Evolutionary conservation across 1,140 invertebrate genomes (phyloP).

Genomic region (Aphelenchoides besseyi): DNA sequence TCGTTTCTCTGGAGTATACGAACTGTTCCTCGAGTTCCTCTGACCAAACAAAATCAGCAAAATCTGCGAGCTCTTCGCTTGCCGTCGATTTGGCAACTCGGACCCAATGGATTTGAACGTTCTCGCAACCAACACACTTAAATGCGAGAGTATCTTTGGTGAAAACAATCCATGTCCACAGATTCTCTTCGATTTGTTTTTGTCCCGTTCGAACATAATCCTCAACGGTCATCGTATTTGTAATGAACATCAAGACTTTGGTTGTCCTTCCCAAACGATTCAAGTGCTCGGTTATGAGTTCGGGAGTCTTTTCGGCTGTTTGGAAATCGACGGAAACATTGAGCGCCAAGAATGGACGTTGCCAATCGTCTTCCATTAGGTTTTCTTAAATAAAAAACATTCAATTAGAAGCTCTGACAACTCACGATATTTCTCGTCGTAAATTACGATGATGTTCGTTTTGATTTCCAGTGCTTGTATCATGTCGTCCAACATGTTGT

Average conservation of each 20-base stretch:
- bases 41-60: slow-evolving; percentile 24
- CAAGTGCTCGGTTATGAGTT: slow-evolving; percentile 17
- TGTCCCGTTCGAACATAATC: slow-evolving; percentile 26
- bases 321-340: slow-evolving; percentile 27
- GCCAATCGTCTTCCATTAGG: slow-evolving; percentile 29
- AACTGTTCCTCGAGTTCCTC: slow-evolving; percentile 29
- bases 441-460: slow-evolving; percentile 43
- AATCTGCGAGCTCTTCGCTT: slow-evolving; percentile 30
- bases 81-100: slow-evolving; percentile 31
- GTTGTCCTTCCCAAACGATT: not conserved
- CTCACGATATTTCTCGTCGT: slow-evolving; percentile 53
- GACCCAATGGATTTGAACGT: slow-evolving; percentile 51
- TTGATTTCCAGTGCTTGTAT: slow-evolving; percentile 43
- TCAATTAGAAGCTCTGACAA: not conserved
- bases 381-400: slow-evolving; percentile 23
- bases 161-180: slow-evolving; percentile 39
- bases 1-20: not conserved
- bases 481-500: slow-evolving; percentile 45
- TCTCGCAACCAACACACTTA: slow-evolving; percentile 53
- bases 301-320: not conserved
- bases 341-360: slow-evolving; percentile 20
- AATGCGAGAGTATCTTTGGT: slow-evolving; percentile 46
- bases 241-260: slow-evolving; percentile 36
- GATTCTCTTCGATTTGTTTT: slow-evolving; percentile 27
- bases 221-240: slow-evolving; percentile 30